Conservation (phyloP, 2,888 invertebrate species). For the Halictus quadricinctus region DNA sequence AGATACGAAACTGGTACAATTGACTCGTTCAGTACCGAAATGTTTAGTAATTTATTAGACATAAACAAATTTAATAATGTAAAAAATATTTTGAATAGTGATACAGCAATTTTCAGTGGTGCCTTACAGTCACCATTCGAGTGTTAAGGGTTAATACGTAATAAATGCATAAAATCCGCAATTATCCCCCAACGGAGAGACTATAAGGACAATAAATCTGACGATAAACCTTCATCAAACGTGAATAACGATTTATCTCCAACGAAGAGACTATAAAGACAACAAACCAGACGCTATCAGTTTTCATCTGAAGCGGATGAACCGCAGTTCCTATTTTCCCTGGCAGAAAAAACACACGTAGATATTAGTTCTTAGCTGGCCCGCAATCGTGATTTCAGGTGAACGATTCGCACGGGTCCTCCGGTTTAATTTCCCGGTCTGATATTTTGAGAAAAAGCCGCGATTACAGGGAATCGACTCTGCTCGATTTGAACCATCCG, state of each 20-base stretch:
- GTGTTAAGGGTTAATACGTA: too few species aligned
- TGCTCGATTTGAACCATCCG: background rate
- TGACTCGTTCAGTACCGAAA: too few species aligned
- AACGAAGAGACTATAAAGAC: background rate
- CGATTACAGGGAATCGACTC: slow-evolving; percentile 25
- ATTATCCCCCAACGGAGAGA: background rate
- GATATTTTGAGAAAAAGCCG: slow-evolving; percentile 18
- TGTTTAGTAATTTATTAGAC: too few species aligned
- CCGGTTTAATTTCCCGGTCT: background rate
- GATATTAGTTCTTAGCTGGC: background rate
- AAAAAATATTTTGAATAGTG: too few species aligned
- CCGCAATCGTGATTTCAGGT: background rate
- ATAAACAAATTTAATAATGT: too few species aligned
- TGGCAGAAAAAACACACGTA: background rate
- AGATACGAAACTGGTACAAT: too few species aligned
- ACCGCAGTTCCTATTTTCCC: background rate
- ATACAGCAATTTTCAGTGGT: too few species aligned
- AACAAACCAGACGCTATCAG: background rate
- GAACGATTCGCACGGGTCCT: background rate
- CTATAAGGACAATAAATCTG: background rate
- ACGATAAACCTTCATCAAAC: background rate
- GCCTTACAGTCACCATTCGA: too few species aligned
- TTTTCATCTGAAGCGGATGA: background rate
- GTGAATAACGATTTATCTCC: background rate
- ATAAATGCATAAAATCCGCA: background rate